Evolutionary conservation across 1,140 invertebrate species (phyloP), one percentile per base, ranked within the genome.

Genomic region (Drosophila auraria): DNA sequence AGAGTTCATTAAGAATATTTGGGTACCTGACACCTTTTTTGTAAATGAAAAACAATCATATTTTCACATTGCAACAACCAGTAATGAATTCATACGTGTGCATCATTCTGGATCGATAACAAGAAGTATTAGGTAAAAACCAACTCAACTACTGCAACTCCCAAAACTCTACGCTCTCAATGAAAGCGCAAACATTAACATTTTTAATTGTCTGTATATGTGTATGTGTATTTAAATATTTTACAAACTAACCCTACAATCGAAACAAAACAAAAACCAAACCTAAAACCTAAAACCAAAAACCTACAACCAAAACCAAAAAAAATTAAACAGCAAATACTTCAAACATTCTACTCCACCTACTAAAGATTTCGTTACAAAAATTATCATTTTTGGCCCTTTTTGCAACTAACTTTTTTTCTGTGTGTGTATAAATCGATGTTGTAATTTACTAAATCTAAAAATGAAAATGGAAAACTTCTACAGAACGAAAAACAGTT

Each of bases 1-100:
- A 82, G 98, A 98, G 94, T 99, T 98, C 94, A 97, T 99, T 93
- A 97, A 98, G 94, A 98, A 98, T 94, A 98, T 99, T 93, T 99
- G 98, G 98, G 97, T 99, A 92, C 98, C 98, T 80, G 98, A 99
- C 94, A 99, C 98, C 78, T 99, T 99, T 95, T 99, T 99, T 95
- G 98, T 97, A 90, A 99, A 99, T 94, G 98, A 99, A 94, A 99
- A 99, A 95, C 98, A 98, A 94, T 98, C 98, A 76, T 98, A 98
- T 95, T 99, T 99, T 95, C 98, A 99, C 94, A 97, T 97, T 93
- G 98, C 98, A 75, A 99, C 98, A 93, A 99, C 98, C 83, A 98
- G 97, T 94, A 98, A 99, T 95, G 98, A 99, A 94, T 98, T 99
- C 95, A 98, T 99, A 94, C 95, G 98, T 80, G 98, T 99, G 93